These are phyloP conservation scores for Gymnothorax javanicus DNA, from an alignment of 2,797 vertebrate genomes.

Conservation along the genomic window DNA sequence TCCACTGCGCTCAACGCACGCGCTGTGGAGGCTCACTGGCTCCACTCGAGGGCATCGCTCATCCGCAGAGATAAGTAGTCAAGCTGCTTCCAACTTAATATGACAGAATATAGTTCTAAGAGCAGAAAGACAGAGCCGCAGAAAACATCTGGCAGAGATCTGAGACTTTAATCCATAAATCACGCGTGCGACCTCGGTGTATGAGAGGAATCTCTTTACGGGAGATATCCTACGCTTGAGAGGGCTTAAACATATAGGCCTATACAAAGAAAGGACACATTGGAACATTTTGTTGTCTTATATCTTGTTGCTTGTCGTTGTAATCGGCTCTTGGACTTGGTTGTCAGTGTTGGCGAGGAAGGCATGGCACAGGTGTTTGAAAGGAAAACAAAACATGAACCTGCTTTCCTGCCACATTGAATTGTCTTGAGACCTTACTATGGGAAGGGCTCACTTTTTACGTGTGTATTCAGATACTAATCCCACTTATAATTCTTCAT, in stretches of 20 bases:
- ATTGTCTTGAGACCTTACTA: conserved; percentile 1
- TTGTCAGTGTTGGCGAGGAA: not conserved
- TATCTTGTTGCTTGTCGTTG: conserved; percentile 12
- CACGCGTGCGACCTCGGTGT: conserved; percentile 6
- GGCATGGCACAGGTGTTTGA: not conserved
- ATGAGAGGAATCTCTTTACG: conserved; percentile 16
- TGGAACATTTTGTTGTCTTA: not conserved
- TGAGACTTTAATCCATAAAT: conserved; percentile 25
- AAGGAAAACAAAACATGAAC: conserved; percentile 18
- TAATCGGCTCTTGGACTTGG: conserved; percentile 18
- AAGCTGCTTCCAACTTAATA: conserved; percentile 28
- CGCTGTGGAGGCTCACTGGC: not conserved
- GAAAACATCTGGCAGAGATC: conserved; percentile 12
- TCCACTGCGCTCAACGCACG: not conserved
- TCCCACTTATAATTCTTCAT: conserved; percentile 62
- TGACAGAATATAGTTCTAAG: conserved; percentile 13
- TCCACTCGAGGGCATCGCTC: conserved; percentile 16
- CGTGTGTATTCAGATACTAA: conserved; percentile 72
- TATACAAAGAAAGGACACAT: conserved; percentile 16
- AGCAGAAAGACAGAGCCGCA: conserved; percentile 27
- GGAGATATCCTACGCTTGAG: conserved; percentile 28
- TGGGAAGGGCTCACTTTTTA: not conserved
- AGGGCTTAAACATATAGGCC: not conserved
- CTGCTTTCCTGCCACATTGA: not conserved
- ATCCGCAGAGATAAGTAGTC: conserved; percentile 24